These are phyloP conservation scores for zebrafish (Danio rerio) DNA, from an alignment of 2,113 vertebrate species.

Conservation along the genomic window DNA sequence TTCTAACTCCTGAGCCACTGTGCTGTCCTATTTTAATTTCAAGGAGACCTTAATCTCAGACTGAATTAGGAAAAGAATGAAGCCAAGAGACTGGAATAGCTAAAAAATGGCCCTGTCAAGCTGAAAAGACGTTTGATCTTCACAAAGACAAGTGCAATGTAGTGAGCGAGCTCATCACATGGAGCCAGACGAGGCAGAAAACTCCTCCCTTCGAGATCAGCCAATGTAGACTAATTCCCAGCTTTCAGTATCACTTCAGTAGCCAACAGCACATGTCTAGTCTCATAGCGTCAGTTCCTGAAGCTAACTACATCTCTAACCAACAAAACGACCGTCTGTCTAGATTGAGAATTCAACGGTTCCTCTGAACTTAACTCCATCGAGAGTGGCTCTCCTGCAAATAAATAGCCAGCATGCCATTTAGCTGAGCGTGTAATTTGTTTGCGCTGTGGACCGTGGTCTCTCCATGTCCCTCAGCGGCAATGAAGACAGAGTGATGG, in stretches of 20 bases:
- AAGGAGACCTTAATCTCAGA: slow-evolving; percentile 42
- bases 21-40: too few species aligned
- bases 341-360: slow-evolving; percentile 38
- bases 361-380: slow-evolving; percentile 9
- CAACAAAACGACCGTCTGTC: not conserved
- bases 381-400: not conserved
- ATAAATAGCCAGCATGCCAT: slow-evolving; percentile 41
- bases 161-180: slow-evolving; percentile 38
- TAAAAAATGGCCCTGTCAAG: slow-evolving; percentile 29
- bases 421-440: slow-evolving; percentile 54
- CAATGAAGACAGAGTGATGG: slow-evolving; percentile 44
- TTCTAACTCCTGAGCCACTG: too few species aligned
- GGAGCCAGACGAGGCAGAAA: slow-evolving; percentile 15
- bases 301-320: slow-evolving; percentile 23
- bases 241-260: slow-evolving; percentile 11
- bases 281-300: not conserved
- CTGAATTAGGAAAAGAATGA: slow-evolving; percentile 52
- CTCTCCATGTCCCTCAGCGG: slow-evolving; percentile 27
- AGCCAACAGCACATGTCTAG: not conserved
- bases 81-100: slow-evolving; percentile 3
- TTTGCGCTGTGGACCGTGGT: slow-evolving; percentile 55
- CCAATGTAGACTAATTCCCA: slow-evolving; percentile 16
- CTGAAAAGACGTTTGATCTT: slow-evolving; percentile 51
- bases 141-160: slow-evolving; percentile 30
- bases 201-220: slow-evolving; percentile 30